Base-by-base conservation (phyloP, 1,140 invertebrate genomes). In the Amyelois transitella region DNA sequence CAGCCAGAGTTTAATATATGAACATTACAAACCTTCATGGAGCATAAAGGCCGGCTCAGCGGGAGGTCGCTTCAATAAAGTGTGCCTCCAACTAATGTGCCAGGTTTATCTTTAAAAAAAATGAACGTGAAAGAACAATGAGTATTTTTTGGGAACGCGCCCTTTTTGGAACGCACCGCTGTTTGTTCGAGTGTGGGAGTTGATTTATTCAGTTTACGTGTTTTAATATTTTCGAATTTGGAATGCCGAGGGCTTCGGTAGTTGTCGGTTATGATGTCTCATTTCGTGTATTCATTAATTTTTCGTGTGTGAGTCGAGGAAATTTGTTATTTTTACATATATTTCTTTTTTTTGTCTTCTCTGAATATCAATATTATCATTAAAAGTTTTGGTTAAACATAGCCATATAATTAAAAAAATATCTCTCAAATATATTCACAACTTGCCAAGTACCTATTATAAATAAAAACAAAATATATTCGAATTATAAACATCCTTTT, bases 61-160 rank as follows among this genome's bases (percentile, higher is more conserved):
- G 55, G 55, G 55, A 12, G 55, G 55, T 57, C 55, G 48, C 10
- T 22, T 21, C 52, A 24, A 57, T 57, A 57, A 55, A 17, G 47
- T 56, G 48, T 57, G 38, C 48, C 54, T 43, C 25, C 17, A 19
- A 47, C 54, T 57, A 57, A 57, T 57, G 55, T 51, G 51, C 38
- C 38, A 51, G 38, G 28, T 51, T 57, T 57, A 57, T 57, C 55
- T 57, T 56, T 43, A 57, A 57, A 57, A 54, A 55, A 57, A 57
- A 51, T 50, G 53, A 24, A 51, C 48, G 22, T 19, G 6, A 22
- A 28, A 57, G 55, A 57, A 57, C 55, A 57, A 57, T 57, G 32
- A 51, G 48, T 48, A 21, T 57, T 57, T 57, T 57, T 49, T 57
- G 53, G 38, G 55, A 57, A 57, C 55, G 12, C 48, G 20, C 45